Conservation (phyloP, 2,113 vertebrate genomes). For the Carassius gibelio region DNA sequence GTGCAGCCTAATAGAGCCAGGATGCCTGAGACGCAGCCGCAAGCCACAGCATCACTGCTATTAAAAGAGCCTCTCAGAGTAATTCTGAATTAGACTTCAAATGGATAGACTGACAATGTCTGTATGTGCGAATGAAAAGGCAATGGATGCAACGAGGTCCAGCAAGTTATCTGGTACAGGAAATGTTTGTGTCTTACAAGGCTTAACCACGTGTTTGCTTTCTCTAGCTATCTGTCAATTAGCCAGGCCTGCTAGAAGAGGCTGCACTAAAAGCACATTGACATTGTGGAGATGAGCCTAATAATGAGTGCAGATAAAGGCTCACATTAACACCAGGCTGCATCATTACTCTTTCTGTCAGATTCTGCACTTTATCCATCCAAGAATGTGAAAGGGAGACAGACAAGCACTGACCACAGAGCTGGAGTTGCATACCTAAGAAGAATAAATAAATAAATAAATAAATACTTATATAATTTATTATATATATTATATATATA, state of each 20-base stretch:
- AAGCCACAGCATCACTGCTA: constrained; percentile 48
- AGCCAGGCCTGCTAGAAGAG: constrained; percentile 1
- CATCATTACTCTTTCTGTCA: constrained; percentile 48
- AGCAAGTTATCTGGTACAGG: constrained; percentile 25
- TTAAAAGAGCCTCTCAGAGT: constrained; percentile 45
- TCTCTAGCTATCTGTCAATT: constrained; percentile 38
- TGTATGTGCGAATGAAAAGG: constrained; percentile 13
- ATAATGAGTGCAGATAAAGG: constrained; percentile 41
- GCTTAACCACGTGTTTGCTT: constrained; percentile 38
- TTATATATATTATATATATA: no score
- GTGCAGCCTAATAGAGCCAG: constrained; percentile 56
- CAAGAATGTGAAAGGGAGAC: neutral
- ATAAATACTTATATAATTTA: no score
- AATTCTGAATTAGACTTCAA: constrained; percentile 48
- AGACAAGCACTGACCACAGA: neutral
- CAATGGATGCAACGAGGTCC: neutral
- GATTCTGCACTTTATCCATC: constrained; percentile 1
- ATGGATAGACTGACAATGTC: constrained; percentile 24
- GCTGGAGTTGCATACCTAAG: neutral
- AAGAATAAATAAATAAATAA: neutral
- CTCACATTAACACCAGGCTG: constrained; percentile 2
- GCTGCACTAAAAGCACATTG: constrained; percentile 31
- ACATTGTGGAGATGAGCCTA: constrained; percentile 29
- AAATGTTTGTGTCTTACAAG: constrained; percentile 41
- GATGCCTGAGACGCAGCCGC: constrained; percentile 42